Base-by-base conservation (phyloP, 2,797 vertebrate species). In the Urophycis tenuis region DNA sequence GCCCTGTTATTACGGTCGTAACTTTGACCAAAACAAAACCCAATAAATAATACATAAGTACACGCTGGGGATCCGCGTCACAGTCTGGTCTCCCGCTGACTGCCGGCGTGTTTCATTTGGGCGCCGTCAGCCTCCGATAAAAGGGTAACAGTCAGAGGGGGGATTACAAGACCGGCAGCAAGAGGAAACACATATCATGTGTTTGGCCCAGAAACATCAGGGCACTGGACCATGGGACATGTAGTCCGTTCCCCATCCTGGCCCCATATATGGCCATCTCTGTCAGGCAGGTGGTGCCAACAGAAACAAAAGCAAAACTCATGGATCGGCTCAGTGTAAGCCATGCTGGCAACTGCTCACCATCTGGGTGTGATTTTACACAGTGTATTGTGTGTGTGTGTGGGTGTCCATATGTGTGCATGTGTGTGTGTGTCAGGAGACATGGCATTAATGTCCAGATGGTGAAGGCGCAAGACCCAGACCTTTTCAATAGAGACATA, bases 261-360 rank as follows among this genome's bases (percentile, higher is more conserved):
- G 75, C 78, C 74, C 73, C 33, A 64, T 77, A 39, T 72, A 78
- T 31, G 71, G n/a, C 31, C 67, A 41, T 60, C 19, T 25, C 31
- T 14, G 32, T 73, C 72, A 74, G 77, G 72, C 75, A 73, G 71
- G 71, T 80, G 80, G 49, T 76, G 79, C 33, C 64, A 77, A 76
- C 79, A 81, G 53, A 85, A 87, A 83, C 78, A 82, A 81, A 74
- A 80, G 82, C 85, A 84, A 88, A 87, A 79, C 81, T 71, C 80
- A 76, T n/a, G 72, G 77, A 81, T 82, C 76, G 73, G 80, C 81
- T 81, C 77, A 77, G 75, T 70, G 71, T 80, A 86, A 86, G 81
- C 82, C 81, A 29, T 45, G 39, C 71, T 87, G 85, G 83, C 79
- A 79, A 49, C 31, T 67, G 69, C 2, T 22, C 11, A 25, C 22